Evolutionary conservation across 1,140 invertebrate genomes (phyloP), one percentile per base, ranked within the genome.

Genomic region (Micrasema minimum): DNA sequence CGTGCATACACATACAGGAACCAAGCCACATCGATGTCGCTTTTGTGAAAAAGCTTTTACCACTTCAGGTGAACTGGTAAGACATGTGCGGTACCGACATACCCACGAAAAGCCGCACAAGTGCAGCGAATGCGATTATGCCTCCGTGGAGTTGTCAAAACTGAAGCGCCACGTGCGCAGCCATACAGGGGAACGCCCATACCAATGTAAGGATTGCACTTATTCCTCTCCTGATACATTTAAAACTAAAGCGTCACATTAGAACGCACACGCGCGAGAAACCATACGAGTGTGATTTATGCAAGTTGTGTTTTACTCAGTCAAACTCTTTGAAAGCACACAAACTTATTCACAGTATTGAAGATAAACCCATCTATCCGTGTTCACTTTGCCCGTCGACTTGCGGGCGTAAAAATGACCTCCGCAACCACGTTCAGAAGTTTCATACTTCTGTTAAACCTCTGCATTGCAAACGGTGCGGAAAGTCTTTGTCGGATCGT

Each of bases 221-320:
- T 99, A 99, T 79, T 96, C 97, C 14, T 97, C 95, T 78, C 96
- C 96, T 4, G 97, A 99, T 82, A 98, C 96, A 12, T 99, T 98
- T 81, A 99, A n/a, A 99, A 83, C 83, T 99, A 79, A 95, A 97
- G 80, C 92, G 97, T 31, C 96, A 99, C 81, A 86, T 97, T 74
- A 90, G 96, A 45, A 98, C 96, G 12, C 97, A 99, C 78, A 98
- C 96, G 0, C 96, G 96, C 1, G 95, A 97, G 72, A 88, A 87
- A 71, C 96, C 96, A 0, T 97, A 97, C 79, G 93, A 96, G 79
- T 99, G 97, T 83, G 95, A 96, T 72, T 89, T 93, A 73, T 99
- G 97, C 84, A 90, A 93, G 77, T 88, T 93, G 26, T 86, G 94
- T 75, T 99, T 99, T 81, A 98, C 96, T 0, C 97, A 99, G 79